Percentiles rank a stretch among this genome's conserved stretches.
These are phyloP conservation scores for Tadarida brasiliensis DNA, from an alignment of 2,797 vertebrate genomes.

Conservation along the genomic window DNA sequence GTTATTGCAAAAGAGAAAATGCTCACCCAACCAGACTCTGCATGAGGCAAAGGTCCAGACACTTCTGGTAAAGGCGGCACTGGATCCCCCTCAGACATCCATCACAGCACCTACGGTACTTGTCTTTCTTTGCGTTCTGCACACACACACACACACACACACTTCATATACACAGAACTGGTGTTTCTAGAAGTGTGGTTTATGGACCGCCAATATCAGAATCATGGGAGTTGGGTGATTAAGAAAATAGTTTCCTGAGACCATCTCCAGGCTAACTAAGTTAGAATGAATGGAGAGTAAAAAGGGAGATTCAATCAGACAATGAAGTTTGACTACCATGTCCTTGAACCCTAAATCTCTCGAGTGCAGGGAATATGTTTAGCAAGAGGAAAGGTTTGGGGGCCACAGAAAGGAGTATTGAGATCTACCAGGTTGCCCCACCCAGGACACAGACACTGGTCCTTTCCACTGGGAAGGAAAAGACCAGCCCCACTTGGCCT, in stretches of 20 bases:
- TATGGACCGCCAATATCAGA: neutral
- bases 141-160: no score
- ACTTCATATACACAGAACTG: neutral
- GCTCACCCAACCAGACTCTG: neutral
- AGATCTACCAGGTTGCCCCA: neutral
- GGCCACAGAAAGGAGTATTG: neutral
- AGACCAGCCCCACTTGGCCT: neutral
- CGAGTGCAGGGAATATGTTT: neutral
- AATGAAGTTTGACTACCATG: neutral
- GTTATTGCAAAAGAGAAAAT: slow-evolving; percentile 27
- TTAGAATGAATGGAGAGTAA: neutral
- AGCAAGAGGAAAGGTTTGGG: neutral
- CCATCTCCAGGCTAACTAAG: neutral
- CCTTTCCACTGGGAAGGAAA: neutral
- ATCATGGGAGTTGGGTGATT: neutral
- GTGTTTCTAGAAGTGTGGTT: neutral
- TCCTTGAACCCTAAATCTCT: neutral
- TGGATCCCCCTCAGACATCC: neutral
- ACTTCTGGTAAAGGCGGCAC: neutral
- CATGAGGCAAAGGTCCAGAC: neutral
- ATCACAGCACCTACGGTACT: neutral
- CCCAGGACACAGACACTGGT: neutral
- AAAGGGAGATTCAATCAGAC: neutral
- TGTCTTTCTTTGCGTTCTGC: neutral
- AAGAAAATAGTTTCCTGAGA: neutral